Evolutionary conservation across 2,888 invertebrate species (phyloP).

Genomic region (Lithodes maja): DNA sequence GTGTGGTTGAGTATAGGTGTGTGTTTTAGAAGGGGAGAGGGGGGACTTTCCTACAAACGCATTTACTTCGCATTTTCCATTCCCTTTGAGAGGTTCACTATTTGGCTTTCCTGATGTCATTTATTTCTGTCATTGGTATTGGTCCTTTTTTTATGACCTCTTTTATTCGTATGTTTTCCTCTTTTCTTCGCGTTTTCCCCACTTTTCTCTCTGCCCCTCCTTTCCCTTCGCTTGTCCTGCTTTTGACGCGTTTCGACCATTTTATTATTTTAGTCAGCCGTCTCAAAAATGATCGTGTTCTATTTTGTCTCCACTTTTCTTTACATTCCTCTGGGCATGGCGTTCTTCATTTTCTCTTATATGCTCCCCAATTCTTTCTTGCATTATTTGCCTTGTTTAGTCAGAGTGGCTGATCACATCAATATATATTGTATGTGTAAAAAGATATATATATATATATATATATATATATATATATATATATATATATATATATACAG

Average conservation of each 20-base stretch:
- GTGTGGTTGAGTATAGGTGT: neutral
- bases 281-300: too few relatives aligned
- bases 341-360: neutral
- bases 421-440: neutral
- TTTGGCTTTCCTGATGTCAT: neutral
- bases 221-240: neutral
- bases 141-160: neutral
- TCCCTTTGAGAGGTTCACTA: too few relatives aligned
- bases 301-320: too few relatives aligned
- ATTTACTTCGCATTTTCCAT: too few relatives aligned
- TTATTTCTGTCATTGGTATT: neutral
- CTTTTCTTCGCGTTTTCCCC: neutral
- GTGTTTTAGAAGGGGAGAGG: too few relatives aligned
- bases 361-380: neutral
- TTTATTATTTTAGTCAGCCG: too few relatives aligned
- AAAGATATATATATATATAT: neutral
- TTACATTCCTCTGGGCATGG: too few relatives aligned
- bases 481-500: neutral
- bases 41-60: too few relatives aligned
- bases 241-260: too few relatives aligned
- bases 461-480: neutral
- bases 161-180: neutral
- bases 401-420: too few relatives aligned
- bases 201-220: neutral
- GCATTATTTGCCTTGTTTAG: neutral